A percentile compares a stretch with the other conserved stretches of the same genome.
Evolutionary conservation across 2,113 vertebrate genomes (phyloP).

Genomic region (Neomonachus schauinslandi): DNA sequence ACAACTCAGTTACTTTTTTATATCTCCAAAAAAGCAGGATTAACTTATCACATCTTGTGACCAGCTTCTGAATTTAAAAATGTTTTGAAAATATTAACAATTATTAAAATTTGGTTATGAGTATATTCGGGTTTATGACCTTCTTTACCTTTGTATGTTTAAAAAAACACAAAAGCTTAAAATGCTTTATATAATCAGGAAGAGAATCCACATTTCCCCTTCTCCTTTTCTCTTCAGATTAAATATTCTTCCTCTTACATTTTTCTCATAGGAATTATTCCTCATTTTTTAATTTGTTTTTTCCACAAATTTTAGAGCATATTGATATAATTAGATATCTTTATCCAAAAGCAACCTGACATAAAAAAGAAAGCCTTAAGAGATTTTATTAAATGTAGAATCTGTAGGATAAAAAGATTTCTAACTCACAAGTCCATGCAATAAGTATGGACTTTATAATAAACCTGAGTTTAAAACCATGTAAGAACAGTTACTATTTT

Average conservation of each 20-base stretch:
- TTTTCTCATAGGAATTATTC: constrained; percentile 33
- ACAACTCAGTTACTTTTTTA: background rate
- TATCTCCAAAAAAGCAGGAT: background rate
- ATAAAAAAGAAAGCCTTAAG: background rate
- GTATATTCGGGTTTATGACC: background rate
- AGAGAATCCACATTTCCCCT: background rate
- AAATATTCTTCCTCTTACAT: constrained; percentile 6
- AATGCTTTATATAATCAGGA: constrained; percentile 3
- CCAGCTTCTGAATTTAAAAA: constrained; percentile 28
- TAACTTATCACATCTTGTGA: background rate
- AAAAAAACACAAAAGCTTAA: background rate
- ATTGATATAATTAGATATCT: background rate
- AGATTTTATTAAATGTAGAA: background rate
- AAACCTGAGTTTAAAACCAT: background rate
- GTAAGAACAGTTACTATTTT: constrained; percentile 14
- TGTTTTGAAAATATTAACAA: background rate
- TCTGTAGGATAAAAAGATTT: background rate
- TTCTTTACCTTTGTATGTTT: background rate
- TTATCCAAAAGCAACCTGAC: background rate
- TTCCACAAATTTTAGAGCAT: background rate
- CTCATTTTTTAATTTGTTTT: background rate
- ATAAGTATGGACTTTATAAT: background rate
- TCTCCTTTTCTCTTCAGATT: background rate
- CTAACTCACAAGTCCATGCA: background rate
- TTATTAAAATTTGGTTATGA: background rate